Base-by-base conservation (phyloP, 2,888 invertebrate species). In the Drosophila leonis region DNA sequence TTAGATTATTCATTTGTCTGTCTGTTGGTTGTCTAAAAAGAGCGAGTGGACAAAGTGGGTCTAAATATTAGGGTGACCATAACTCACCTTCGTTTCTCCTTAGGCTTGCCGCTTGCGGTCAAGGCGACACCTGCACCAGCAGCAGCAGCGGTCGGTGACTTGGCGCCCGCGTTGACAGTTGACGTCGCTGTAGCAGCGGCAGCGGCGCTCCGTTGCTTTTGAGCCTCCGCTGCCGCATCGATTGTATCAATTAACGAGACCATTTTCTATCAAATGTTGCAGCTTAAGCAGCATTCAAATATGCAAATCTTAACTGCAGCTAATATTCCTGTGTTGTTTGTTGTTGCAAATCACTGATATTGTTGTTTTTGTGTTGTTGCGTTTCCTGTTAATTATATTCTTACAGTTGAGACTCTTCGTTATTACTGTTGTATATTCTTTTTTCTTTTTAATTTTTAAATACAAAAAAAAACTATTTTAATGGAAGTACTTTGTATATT, bases 31-130 rank as follows among this genome's bases (percentile, higher is more conserved):
- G n/a, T n/a, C n/a, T n/a, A n/a, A n/a, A 3, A 6, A 6, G 10
- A n/a, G 31, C 8, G 46, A 9, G 31, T 4, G 1, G 20, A 4
- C 10, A 39, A 13, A 20, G 4, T 18, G 35, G 1, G 12, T 10
- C 24, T 12, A 18, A 18, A 4, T n/a, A 35, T 39, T 35, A 15
- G 37, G 20, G 12, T 65, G 44, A 37, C 35, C 27, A 65, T 61
- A 55, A 77, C 91, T 94, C 93, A 96, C 96, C 95, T 95, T 93
- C 95, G 94, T 93, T 96, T 96, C 91, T 95, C 96, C 94, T 95
- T 96, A 79, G 94, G 94, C 90, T 93, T 93, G 52, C 91, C 91
- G 68, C 82, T 88, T 59, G 87, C 90, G 56, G 91, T 92, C 60
- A 91, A 72, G 57, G 80, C 80, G 33, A 71, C 79, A 54, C 68